Conservation (phyloP, 2,888 invertebrate species). For the Caenorhabditis uteleia region DNA sequence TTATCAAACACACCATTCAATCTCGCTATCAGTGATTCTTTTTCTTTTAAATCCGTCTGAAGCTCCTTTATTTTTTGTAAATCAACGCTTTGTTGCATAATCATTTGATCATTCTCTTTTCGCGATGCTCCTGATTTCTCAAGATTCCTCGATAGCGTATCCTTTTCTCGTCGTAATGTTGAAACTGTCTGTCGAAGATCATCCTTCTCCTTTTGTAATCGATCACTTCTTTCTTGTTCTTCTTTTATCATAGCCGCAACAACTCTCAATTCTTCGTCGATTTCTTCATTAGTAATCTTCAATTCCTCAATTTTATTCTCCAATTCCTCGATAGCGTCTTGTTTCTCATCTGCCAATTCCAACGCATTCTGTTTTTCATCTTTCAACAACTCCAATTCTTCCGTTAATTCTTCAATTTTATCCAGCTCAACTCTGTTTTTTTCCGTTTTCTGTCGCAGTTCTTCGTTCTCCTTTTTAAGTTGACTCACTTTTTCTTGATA, state of each 20-base stretch:
- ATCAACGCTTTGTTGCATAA: constrained; percentile 25
- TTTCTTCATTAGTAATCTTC: constrained; percentile 2
- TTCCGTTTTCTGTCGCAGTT: background rate
- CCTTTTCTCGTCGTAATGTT: background rate
- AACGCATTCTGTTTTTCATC: constrained; percentile 25
- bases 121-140: constrained; percentile 1
- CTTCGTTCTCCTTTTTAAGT: constrained; percentile 1
- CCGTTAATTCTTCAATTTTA: constrained; percentile 14
- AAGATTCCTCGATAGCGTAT: constrained; percentile 9
- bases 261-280: constrained; percentile 20
- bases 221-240: constrained; percentile 19
- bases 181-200: constrained; percentile 8
- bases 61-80: constrained; percentile 23
- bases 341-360: constrained; percentile 23
- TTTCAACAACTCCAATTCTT: constrained; percentile 29
- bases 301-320: background rate
- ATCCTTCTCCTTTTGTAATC: constrained; percentile 7
- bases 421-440: constrained; percentile 1
- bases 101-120: background rate
- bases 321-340: constrained; percentile 3
- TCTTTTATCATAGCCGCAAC: constrained; percentile 28
- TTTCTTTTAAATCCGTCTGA: constrained; percentile 23
- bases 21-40: constrained; percentile 13
- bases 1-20: constrained; percentile 4
- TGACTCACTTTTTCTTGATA: background rate